Evolutionary conservation across 2,113 vertebrate species (phyloP).

Genomic region (Nematolebias whitei): DNA sequence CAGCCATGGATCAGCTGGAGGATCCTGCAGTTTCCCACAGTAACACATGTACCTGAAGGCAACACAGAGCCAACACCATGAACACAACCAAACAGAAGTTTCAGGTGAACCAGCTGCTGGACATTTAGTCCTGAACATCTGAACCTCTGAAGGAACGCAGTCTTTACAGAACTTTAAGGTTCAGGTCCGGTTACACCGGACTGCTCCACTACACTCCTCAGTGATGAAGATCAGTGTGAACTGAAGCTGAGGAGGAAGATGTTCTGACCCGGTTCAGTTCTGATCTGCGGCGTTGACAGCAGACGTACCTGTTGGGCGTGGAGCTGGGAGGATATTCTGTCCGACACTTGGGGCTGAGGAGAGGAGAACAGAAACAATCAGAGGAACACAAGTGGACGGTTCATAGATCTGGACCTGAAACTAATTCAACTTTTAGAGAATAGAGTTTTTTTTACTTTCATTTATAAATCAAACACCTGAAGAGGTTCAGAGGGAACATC

Average conservation of each 20-base stretch:
- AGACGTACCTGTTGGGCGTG: slow-evolving; percentile 81
- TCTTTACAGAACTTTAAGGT: too few species aligned
- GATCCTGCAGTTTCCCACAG: slow-evolving; percentile 94
- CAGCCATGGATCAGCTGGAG: slow-evolving; percentile 91
- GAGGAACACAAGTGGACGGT: too few species aligned
- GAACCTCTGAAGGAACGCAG: too few species aligned
- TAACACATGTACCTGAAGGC: slow-evolving; percentile 88
- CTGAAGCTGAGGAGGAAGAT: neutral
- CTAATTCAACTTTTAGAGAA: neutral
- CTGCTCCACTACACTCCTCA: too few species aligned
- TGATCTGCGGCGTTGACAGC: neutral
- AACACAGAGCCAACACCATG: neutral
- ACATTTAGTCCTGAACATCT: too few species aligned
- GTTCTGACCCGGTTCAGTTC: neutral
- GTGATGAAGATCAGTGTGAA: too few species aligned
- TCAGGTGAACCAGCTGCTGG: too few species aligned
- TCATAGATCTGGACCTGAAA: neutral
- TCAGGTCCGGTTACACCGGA: too few species aligned
- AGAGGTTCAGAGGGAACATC: too few species aligned
- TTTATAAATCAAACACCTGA: too few species aligned
- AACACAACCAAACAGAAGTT: too few species aligned
- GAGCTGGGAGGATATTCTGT: slow-evolving; percentile 89
- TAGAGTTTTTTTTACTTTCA: too few species aligned
- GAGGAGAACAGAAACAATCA: neutral
- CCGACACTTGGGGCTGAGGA: slow-evolving; percentile 92